Conservation (phyloP, 2,113 vertebrate genomes). For the Cygnus atratus region DNA sequence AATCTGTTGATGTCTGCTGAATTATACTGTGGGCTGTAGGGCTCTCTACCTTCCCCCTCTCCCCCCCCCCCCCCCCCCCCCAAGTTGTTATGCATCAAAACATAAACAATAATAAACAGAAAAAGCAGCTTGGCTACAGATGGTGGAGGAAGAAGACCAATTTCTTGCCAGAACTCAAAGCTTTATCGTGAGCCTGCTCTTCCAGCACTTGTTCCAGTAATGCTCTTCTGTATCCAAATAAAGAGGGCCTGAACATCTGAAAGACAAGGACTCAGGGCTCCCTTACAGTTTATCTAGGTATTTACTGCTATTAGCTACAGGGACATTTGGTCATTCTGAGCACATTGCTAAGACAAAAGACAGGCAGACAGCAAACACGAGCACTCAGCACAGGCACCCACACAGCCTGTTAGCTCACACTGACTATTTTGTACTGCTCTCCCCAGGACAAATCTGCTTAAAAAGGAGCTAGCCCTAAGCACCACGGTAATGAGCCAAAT, state of each 20-base stretch:
- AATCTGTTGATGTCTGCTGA: neutral
- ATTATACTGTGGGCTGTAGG: neutral
- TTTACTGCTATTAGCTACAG: neutral
- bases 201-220: neutral
- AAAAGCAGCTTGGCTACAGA: constrained; percentile 31
- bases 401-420: neutral
- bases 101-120: constrained; percentile 47
- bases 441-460: neutral
- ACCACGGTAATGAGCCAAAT: neutral
- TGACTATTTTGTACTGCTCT: neutral
- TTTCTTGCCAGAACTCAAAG: neutral
- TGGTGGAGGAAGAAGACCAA: neutral
- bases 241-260: neutral
- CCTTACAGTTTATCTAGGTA: neutral
- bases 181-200: neutral
- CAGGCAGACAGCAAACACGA: neutral
- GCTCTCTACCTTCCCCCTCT: neutral
- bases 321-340: neutral
- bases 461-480: neutral
- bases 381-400: neutral
- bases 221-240: neutral
- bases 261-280: neutral
- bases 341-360: neutral
- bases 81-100: constrained; percentile 13
- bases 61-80: too few species aligned